Conservation (phyloP, 2,797 vertebrate species). For the Muscicapa striata region DNA sequence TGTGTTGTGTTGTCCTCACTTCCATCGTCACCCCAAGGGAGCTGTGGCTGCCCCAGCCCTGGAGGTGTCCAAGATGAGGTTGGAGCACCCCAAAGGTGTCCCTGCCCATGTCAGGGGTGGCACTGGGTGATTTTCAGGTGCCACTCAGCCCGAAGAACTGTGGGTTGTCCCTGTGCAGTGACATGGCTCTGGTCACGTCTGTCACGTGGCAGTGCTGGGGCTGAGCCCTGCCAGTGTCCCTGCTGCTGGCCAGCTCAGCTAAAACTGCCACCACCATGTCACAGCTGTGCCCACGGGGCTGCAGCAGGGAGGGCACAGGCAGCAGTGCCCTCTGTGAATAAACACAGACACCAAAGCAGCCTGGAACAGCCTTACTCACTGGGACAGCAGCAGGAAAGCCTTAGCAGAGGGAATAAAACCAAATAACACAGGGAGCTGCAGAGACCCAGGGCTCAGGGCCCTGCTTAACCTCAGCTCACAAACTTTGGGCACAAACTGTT, state of each 20-base stretch:
- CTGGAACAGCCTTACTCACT: neutral
- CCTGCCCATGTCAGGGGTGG: neutral
- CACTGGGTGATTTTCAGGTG: neutral
- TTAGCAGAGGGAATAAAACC: neutral
- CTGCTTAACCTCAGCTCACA: neutral
- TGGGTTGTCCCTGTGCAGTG: neutral
- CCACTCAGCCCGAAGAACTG: accelerated
- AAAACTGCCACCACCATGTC: accelerated
- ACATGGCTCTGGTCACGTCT: neutral
- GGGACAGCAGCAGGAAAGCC: neutral
- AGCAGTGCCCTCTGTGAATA: neutral
- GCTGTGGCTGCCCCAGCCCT: neutral
- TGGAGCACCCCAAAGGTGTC: neutral
- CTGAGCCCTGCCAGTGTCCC: neutral
- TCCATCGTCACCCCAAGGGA: neutral
- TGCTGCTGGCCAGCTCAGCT: neutral
- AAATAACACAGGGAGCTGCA: neutral
- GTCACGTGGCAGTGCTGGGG: neutral
- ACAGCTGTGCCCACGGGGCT: neutral
- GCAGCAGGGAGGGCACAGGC: neutral
- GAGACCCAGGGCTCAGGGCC: neutral
- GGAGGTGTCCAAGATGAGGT: neutral
- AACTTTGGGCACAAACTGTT: neutral
- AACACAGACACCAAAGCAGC: neutral
- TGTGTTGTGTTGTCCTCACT: neutral